Percentiles rank a stretch among this genome's conserved stretches.
These are phyloP conservation scores for Montipora cactus DNA, from an alignment of 64 coral and sea anemone species.

Conservation along the genomic window DNA sequence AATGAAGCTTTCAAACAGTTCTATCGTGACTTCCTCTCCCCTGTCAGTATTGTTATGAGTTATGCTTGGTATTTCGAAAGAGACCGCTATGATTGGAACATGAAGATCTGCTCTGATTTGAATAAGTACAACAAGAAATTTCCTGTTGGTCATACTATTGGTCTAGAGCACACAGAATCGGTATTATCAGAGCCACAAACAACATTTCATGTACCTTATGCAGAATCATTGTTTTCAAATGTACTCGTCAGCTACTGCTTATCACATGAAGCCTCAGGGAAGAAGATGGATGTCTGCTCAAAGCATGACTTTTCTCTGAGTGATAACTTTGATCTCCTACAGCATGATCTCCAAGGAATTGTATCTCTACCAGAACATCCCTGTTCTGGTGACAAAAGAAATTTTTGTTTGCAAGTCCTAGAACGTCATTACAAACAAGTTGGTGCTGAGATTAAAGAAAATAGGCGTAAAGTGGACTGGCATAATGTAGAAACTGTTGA, in stretches of 20 bases:
- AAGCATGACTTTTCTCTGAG: neutral
- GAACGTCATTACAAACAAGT: conserved; percentile 48
- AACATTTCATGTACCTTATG: conserved; percentile 32
- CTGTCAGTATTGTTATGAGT: conserved; percentile 33
- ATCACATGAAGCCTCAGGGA: conserved; percentile 23
- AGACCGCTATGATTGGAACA: conserved; percentile 61
- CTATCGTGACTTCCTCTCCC: conserved; percentile 15
- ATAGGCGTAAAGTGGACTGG: conserved; percentile 37
- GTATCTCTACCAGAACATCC: neutral
- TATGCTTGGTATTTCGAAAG: conserved; percentile 75
- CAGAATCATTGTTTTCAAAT: neutral
- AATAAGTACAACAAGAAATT: conserved; percentile 44
- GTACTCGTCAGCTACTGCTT: conserved; percentile 48
- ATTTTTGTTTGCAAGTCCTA: conserved; percentile 41
- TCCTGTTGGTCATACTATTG: conserved; percentile 8
- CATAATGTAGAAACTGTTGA: conserved; percentile 28
- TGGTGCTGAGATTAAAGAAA: conserved; percentile 13
- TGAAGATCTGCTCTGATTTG: conserved; percentile 39
- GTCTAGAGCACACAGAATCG: neutral
- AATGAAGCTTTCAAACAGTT: conserved; percentile 58
- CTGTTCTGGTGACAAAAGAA: conserved; percentile 26
- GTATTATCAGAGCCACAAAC: conserved; percentile 49
- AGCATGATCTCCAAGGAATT: conserved; percentile 55
- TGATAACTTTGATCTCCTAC: conserved; percentile 34
- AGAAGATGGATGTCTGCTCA: neutral